phyloP scores from a whole-genome alignment of 2,888 invertebrate species.

The Tillus elongatus region DNA sequence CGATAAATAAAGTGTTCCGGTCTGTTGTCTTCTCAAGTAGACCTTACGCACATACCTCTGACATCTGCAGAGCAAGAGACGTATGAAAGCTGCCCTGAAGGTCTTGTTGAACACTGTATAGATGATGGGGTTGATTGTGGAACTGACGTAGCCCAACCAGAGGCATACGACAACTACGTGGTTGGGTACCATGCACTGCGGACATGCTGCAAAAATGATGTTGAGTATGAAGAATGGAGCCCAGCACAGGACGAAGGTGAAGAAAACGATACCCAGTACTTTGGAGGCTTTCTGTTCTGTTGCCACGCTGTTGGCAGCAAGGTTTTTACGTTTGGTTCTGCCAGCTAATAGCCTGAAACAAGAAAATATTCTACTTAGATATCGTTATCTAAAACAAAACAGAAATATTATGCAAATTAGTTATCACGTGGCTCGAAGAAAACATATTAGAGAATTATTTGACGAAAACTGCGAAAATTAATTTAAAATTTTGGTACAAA shows the following conservation, averaged over 20 bases:
- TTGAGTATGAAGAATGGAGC: constrained; percentile 86
- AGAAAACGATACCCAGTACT: constrained; percentile 83
- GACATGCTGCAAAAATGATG: constrained; percentile 77
- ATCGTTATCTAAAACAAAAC: too few relatives aligned
- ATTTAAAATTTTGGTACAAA: too few relatives aligned
- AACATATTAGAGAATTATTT: too few relatives aligned
- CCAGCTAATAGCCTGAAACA: constrained; percentile 57
- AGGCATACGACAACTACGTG: constrained; percentile 73
- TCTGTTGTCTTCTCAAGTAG: too few relatives aligned
- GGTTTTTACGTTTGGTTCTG: constrained; percentile 58
- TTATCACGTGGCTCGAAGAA: too few relatives aligned
- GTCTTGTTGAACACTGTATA: constrained; percentile 89
- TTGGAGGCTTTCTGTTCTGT: constrained; percentile 94
- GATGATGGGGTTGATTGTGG: constrained; percentile 88
- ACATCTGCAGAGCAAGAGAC: constrained; percentile 66
- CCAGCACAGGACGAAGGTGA: constrained; percentile 89
- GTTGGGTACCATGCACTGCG: constrained; percentile 64
- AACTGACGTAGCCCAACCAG: constrained; percentile 88
- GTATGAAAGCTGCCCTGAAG: constrained; percentile 76
- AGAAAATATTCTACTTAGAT: too few relatives aligned
- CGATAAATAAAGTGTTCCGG: too few relatives aligned
- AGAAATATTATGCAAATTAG: too few relatives aligned
- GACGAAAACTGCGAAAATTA: too few relatives aligned
- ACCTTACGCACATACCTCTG: constrained; percentile 53
- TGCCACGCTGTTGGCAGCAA: constrained; percentile 74